These are phyloP conservation scores for Misgurnus anguillicaudatus DNA, from an alignment of 2,113 vertebrate species.

Conservation along the genomic window DNA sequence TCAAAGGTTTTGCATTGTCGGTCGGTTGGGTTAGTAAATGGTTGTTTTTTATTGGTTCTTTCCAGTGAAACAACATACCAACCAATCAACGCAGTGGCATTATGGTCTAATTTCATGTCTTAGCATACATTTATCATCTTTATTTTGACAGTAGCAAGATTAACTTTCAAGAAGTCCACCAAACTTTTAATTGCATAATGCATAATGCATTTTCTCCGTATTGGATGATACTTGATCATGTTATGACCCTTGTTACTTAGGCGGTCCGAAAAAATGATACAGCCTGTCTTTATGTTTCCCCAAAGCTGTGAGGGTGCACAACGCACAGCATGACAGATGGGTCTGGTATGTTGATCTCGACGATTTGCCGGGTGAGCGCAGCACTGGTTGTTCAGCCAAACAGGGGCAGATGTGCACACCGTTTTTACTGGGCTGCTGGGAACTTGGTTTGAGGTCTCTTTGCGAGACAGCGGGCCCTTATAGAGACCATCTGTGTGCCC, in stretches of 20 bases:
- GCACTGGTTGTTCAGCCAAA: constrained; percentile 37
- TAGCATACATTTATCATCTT: too few relatives aligned
- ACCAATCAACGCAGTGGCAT: too few relatives aligned
- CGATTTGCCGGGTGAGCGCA: constrained; percentile 45
- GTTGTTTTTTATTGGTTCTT: background rate
- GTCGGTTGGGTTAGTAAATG: background rate
- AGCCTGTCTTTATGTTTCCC: constrained; percentile 32
- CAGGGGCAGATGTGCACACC: constrained; percentile 50
- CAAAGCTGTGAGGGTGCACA: constrained; percentile 40
- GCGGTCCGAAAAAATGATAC: constrained; percentile 1
- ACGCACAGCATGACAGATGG: constrained; percentile 53
- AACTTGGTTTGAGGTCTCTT: constrained; percentile 40
- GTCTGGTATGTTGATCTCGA: constrained; percentile 49
- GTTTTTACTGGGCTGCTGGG: constrained; percentile 49
- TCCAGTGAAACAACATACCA: too few relatives aligned
- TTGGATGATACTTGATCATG: constrained; percentile 40
- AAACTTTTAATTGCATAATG: background rate
- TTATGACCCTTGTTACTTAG: constrained; percentile 17
- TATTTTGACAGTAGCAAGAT: background rate
- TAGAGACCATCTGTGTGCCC: constrained; percentile 47
- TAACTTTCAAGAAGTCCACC: background rate
- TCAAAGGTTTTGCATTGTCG: background rate
- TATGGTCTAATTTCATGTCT: background rate
- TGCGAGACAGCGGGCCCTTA: constrained; percentile 43
- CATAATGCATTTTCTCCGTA: constrained; percentile 1